Evolutionary conservation across 2,113 vertebrate species (phyloP), one percentile per base, ranked within the genome.

Genomic region (Onychostoma macrolepis): DNA sequence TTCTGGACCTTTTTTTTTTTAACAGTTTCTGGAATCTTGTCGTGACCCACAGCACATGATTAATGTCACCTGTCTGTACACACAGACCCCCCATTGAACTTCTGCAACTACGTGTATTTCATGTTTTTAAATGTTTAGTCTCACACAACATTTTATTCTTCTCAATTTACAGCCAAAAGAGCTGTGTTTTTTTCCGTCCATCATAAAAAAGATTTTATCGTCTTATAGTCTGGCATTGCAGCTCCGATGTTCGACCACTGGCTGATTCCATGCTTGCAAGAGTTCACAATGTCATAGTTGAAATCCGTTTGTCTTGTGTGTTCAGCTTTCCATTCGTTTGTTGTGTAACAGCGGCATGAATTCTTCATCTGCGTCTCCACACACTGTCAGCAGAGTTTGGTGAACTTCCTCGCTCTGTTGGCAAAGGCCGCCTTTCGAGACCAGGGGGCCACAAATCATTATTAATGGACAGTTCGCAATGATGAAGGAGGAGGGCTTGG

Each of bases 331-430:
- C 69, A 8, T 24, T 69, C 15, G 61, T 69, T 79, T 61, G 61
- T 88, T 91, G 82, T 87, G 90, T 82, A 91, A 93, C 48, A 86
- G 58, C 6, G 79, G 43, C 71, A 1, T 86, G 67, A 77, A 85
- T 88, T 61, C 50, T 87, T 84, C 77, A 56, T 80, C 26, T 6
- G 21, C 30, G 53, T 83, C 81, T 85, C 45, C 38, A 11, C 15
- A 7, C 71, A 24, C 63, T 48, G 85, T 85, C 80, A 76, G 58
- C 78, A 2, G 83, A 74, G 91, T 89, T 92, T 92, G 90, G 84
- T 90, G 83, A 92, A 91, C 93, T 90, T 88, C 80, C 88, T 88
- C 26, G 58, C 67, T 82, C 78, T 65, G 33, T 69, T 88, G 84
- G 80, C 85, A 72, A 74, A 38, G 78, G 71, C 85, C 45, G 45